A percentile compares a stretch with the other conserved stretches of the same genome.
phyloP scores from a whole-genome alignment of 2,113 vertebrate genomes.

The Heterocephalus glaber region DNA sequence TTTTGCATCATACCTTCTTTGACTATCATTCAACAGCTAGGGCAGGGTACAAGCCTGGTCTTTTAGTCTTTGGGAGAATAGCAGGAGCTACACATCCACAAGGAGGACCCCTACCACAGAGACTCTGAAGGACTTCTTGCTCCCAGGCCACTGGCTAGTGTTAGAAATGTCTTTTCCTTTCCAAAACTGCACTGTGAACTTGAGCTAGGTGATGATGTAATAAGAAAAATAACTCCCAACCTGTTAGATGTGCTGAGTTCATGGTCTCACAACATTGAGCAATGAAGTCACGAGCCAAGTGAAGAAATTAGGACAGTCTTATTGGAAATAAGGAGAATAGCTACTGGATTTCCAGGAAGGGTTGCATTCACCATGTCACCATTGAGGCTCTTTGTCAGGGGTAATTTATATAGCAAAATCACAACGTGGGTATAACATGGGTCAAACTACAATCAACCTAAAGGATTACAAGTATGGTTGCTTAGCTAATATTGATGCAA shows the following conservation, averaged over 20 bases:
- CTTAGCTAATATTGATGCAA: background rate
- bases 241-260: too few relatives aligned
- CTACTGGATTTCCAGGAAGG: background rate
- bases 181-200: background rate
- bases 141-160: background rate
- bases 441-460: background rate
- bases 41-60: background rate
- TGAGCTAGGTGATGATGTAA: background rate
- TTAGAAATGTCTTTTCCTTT: background rate
- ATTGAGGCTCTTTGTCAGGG: background rate
- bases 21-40: background rate
- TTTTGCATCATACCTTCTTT: background rate
- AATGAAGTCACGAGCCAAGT: background rate
- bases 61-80: background rate
- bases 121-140: background rate
- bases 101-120: background rate
- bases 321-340: background rate
- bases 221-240: background rate
- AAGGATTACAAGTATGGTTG: background rate
- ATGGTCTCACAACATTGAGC: background rate
- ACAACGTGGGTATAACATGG: background rate
- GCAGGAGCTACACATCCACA: background rate
- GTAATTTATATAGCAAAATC: background rate
- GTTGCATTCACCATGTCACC: background rate
- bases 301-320: background rate